A percentile compares a stretch with the other conserved stretches of the same genome.
Conservation (phyloP, 2,797 vertebrate species). For the Caiman crocodilus region DNA sequence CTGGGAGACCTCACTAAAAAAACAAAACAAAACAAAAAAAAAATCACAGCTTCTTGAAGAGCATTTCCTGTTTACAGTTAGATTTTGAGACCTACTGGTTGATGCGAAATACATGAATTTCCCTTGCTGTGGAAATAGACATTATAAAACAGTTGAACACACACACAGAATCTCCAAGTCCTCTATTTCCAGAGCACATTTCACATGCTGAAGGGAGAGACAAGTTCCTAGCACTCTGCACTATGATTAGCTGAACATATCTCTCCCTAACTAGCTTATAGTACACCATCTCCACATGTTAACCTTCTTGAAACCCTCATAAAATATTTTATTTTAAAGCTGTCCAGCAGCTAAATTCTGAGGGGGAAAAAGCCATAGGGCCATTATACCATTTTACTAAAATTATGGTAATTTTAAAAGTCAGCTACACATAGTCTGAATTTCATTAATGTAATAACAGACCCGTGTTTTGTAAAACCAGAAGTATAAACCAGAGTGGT, state of each 20-base stretch:
- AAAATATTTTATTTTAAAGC: constrained; percentile 14
- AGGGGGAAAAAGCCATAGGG: not conserved
- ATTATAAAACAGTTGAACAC: not conserved
- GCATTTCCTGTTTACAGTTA: not conserved
- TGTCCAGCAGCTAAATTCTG: constrained; percentile 24
- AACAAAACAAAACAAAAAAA: too few species aligned
- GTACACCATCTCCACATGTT: constrained; percentile 22
- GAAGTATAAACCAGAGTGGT: not conserved
- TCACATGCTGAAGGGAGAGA: not conserved
- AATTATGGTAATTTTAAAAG: constrained; percentile 55
- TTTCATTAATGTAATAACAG: constrained; percentile 16
- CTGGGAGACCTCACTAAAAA: not conserved
- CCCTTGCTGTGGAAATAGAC: not conserved
- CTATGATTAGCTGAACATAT: not conserved
- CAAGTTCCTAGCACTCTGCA: not conserved
- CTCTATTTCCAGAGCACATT: not conserved
- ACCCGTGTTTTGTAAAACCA: constrained; percentile 2
- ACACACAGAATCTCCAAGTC: not conserved
- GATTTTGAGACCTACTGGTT: not conserved
- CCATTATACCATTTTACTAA: constrained; percentile 9
- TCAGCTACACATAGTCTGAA: constrained; percentile 52
- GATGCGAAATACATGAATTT: not conserved
- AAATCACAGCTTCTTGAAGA: not conserved
- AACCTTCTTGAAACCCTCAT: not conserved
- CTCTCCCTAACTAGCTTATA: constrained; percentile 12